A percentile compares a stretch with the other conserved stretches of the same genome.
These are phyloP conservation scores for Lasaia peninsularis DNA, from an alignment of 1,140 invertebrate genomes.

Conservation along the genomic window DNA sequence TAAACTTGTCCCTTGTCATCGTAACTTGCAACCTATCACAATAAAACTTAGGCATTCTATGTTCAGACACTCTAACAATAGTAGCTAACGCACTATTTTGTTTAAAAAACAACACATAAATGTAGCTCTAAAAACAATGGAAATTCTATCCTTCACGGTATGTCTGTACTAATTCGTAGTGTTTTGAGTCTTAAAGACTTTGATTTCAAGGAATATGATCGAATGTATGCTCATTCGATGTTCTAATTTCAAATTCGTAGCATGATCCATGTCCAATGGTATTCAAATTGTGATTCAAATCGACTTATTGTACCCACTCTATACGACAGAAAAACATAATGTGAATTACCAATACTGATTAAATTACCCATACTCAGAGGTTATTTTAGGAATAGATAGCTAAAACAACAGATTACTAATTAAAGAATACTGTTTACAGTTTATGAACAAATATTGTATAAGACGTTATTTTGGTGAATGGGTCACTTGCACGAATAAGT, in stretches of 20 bases:
- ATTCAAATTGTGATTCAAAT: slow-evolving; percentile 2
- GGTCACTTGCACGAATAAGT: too few species aligned
- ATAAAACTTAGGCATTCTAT: too few species aligned
- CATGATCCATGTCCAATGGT: neutral
- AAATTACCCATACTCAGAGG: too few species aligned
- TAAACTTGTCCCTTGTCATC: too few species aligned
- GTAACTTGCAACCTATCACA: neutral
- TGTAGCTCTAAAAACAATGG: slow-evolving; percentile 51
- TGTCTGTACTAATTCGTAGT: slow-evolving; percentile 19
- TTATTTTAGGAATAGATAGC: too few species aligned
- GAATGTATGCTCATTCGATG: neutral
- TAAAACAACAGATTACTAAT: too few species aligned
- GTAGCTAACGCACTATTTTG: slow-evolving; percentile 35
- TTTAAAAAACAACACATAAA: slow-evolving; percentile 1
- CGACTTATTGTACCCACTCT: too few species aligned
- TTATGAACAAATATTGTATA: too few species aligned
- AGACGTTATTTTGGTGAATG: too few species aligned
- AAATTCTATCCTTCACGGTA: slow-evolving; percentile 45
- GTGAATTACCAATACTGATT: too few species aligned
- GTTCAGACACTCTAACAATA: slow-evolving; percentile 23
- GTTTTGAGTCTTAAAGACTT: slow-evolving; percentile 20
- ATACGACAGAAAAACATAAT: too few species aligned
- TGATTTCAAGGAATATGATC: slow-evolving; percentile 20
- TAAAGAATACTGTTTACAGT: too few species aligned
- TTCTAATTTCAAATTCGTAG: neutral